Evolutionary conservation across 2,888 invertebrate species (phyloP).

Genomic region (Baccha elongata): DNA sequence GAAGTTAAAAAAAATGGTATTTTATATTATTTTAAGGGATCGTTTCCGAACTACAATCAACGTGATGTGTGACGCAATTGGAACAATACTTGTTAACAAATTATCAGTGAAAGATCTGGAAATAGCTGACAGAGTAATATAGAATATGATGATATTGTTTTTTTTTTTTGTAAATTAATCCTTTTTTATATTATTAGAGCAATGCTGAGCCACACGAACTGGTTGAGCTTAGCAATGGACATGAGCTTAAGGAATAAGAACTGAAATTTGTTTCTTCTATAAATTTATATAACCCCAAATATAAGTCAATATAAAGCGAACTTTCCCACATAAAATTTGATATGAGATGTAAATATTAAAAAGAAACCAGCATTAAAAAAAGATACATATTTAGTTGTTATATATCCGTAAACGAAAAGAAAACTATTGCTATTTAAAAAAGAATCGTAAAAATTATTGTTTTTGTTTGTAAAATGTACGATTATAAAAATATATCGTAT

Average conservation of each 20-base stretch:
- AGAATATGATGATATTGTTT: too few species aligned
- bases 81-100: slow-evolving; percentile 95
- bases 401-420: slow-evolving; percentile 6
- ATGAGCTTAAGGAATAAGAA: slow-evolving; percentile 81
- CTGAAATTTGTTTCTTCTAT: slow-evolving; percentile 3
- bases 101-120: slow-evolving; percentile 90
- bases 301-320: slow-evolving; percentile 30
- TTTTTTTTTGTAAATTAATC: slow-evolving; percentile 1
- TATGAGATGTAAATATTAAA: slow-evolving; percentile 60
- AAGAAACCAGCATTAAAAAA: slow-evolving; percentile 11
- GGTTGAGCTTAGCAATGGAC: slow-evolving; percentile 84
- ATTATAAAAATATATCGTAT: background rate
- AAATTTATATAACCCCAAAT: background rate
- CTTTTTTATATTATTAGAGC: slow-evolving; percentile 76
- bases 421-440: slow-evolving; percentile 6
- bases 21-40: slow-evolving; percentile 84
- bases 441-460: slow-evolving; percentile 9
- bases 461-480: slow-evolving; percentile 16
- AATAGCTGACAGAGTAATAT: slow-evolving; percentile 82
- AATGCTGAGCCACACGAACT: slow-evolving; percentile 86
- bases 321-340: slow-evolving; percentile 33
- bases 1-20: background rate
- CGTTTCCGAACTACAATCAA: slow-evolving; percentile 95
- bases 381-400: background rate
- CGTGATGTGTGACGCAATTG: slow-evolving; percentile 97